phyloP scores from a whole-genome alignment of 2,113 vertebrate species.

The Salvelinus fontinalis region DNA sequence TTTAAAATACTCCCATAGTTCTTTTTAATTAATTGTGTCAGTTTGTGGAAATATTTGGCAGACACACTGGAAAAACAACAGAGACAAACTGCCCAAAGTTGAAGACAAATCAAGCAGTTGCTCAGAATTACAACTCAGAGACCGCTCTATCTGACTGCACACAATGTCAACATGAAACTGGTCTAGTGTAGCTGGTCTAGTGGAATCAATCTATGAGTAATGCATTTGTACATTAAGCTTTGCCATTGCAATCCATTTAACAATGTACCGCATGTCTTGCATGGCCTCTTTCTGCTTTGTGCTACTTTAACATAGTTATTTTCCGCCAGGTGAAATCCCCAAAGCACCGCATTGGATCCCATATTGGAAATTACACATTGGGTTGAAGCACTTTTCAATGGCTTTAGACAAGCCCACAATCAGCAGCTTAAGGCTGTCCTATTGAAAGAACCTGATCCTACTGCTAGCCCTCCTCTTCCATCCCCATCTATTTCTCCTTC shows the following conservation, averaged over 20 bases:
- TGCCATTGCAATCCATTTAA: too few relatives aligned
- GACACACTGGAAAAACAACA: too few relatives aligned
- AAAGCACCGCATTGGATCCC: not conserved
- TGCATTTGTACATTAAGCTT: not conserved
- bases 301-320: not conserved
- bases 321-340: slow-evolving; percentile 9
- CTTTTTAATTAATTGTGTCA: too few relatives aligned
- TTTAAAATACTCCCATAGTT: too few relatives aligned
- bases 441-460: slow-evolving; percentile 33
- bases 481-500: slow-evolving; percentile 24
- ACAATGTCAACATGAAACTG: not conserved
- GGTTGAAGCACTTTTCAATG: slow-evolving; percentile 27
- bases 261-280: not conserved
- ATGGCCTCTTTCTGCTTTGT: slow-evolving; percentile 3
- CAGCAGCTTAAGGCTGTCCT: slow-evolving; percentile 37
- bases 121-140: not conserved
- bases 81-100: too few relatives aligned
- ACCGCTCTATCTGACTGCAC: not conserved
- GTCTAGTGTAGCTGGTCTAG: not conserved
- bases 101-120: not conserved
- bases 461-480: slow-evolving; percentile 16
- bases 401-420: slow-evolving; percentile 27
- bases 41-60: too few relatives aligned
- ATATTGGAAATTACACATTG: slow-evolving; percentile 36
- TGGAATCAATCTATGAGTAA: not conserved